Base-by-base conservation (phyloP, 2,797 vertebrate genomes). In the Bufotes viridis region DNA sequence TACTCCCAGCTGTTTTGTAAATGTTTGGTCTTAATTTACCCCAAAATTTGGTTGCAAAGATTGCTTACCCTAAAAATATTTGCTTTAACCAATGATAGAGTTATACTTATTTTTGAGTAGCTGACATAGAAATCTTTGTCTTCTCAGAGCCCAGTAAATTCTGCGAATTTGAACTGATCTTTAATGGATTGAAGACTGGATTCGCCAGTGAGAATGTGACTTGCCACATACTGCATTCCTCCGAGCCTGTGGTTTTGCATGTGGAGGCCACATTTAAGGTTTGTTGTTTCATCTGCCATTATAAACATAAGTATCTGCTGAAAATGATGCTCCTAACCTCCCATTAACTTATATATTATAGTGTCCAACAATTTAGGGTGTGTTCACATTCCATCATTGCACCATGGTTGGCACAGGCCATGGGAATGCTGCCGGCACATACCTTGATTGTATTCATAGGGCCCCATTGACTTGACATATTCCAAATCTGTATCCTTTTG, bases 191-290 rank as follows among this genome's bases (percentile, higher is more conserved):
- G 9, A 94, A 91, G 90, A 95, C 96, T 1, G 98, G 96, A 49
- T 90, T 65, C 11, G 65, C 95, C 15, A 94, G 90, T 82, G 91
- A 87, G 84, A 93, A 92, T 79, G 92, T 99, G 89, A 87, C 81
- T 26, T 99, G 98, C 90, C 91, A 93, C 34, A 90, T 98, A 82
- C 90, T 93, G 82, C 91, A 95, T 53, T 95, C 92, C 0, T 42
- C 90, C 0, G 91, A 94, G 26, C 95, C 97, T 0, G 90, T 97
- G 65, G 88, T 92, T 11, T 88, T 99, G 74, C 91, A 95, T 0
- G 87, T 99, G 0, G 95, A 98, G 90, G 97, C 96, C 6, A 92
- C 93, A 69, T 99, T 99, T 91, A 97, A 97, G 96, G 98, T 98
- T 90, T 85, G 90, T 85, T 67, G 57, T 65, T 42, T 22, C 0